Evolutionary conservation across 2,888 invertebrate species (phyloP), one percentile per base, ranked within the genome.

Genomic region (Diarsia rubi): DNA sequence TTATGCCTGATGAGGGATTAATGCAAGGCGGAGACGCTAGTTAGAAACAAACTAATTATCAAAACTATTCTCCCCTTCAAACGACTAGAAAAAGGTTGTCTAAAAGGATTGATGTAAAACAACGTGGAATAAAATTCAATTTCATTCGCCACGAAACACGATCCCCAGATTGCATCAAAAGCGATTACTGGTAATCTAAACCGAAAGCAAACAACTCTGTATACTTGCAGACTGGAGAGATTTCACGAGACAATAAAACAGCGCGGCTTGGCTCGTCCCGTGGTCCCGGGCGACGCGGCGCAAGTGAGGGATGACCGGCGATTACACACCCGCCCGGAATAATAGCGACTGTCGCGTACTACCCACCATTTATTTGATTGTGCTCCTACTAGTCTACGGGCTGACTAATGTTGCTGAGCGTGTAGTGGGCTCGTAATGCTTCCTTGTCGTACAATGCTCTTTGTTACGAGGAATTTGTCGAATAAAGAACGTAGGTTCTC

Each of bases 281-380:
- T 42, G 62, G n/a, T 54, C 67, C 31, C 31, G 65, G 62, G 62
- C 62, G 3, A 44, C 62, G 14, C 52, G 70, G 78, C 72, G 59
- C 74, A 76, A 85, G 83, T 78, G 80, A 85, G 24, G 73, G 67
- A 80, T 77, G 52, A 66, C 49, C 44, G 45, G 82, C 77, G 84
- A 77, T 82, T 60, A 69, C 75, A 63, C 69, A 68, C 75, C 71
- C 73, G 69, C 75, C 37, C 73, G 82, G 73, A 72, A 81, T 69
- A 74, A 79, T 73, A 67, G 45, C 66, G 68, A 69, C 67, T 66
- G 79, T 68, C 72, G 75, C 47, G 54, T 59, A 71, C 71, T 45
- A 71, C 78, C 47, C 31, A 64, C 75, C 54, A 83, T 84, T 81
- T 83, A 73, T 82, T 73, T 73, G 75, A 78, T 78, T 70, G 69